Evolutionary conservation across 2,797 vertebrate genomes (phyloP), one percentile per base, ranked within the genome.

Genomic region (Crypturellus tataupa): DNA sequence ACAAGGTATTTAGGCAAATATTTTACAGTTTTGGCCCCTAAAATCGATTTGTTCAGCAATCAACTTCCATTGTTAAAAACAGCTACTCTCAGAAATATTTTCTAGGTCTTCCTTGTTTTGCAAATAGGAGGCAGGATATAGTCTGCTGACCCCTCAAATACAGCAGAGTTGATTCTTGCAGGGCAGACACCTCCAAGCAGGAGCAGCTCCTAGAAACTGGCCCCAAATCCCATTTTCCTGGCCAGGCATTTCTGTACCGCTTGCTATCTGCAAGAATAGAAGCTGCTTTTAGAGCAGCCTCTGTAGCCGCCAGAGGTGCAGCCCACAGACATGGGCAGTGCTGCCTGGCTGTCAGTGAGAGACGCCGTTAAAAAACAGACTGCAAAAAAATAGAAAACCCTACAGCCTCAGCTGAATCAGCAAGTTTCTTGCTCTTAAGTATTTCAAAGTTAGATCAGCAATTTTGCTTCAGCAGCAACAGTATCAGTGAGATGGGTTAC

Each of bases 131-230:
- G 44, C 46, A 70, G 69, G 33, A 16, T 47, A 20, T 46, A 49
- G n/a, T 39, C 68, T 80, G 37, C 65, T 87, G 40, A 39, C 75
- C 2, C 3, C 71, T 35, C 25, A 78, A 49, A 78, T 1, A 85
- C 42, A 37, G 18, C 55, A 24, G 23, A 24, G 27, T 60, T 93
- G 79, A 79, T 70, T 94, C 86, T 40, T 73, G 63, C 68, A n/a
- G 33, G 27, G 68, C 90, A 93, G 86, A 58, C 4, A 7, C 71
- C 78, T 85, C 92, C 76, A 78, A 82, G 85, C 3, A 80, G 11
- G 8, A 39, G 7, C 37, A 25, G 29, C 35, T 83, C 40, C 79
- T 63, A 85, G 72, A 72, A 90, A 65, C 33, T 80, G 33, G 13
- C 62, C 53, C 53, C 65, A 89, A 1, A 56, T 69, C 81, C 46